These are phyloP conservation scores for Byasa hedistus DNA, from an alignment of 2,888 invertebrate genomes.

Conservation along the genomic window DNA sequence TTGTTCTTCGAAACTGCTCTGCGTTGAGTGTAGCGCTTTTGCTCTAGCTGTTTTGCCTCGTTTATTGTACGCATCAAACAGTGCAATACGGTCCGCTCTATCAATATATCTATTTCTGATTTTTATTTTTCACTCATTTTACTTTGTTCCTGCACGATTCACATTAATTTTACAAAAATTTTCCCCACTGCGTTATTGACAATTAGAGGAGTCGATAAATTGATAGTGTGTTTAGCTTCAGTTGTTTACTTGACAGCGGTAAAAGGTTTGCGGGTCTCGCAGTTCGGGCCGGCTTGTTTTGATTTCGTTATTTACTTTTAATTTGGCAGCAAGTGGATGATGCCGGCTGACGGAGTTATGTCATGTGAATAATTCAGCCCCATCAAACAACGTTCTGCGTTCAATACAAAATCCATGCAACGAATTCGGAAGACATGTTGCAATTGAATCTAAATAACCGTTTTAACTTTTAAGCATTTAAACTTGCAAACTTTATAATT, in stretches of 20 bases:
- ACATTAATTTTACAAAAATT: slow-evolving; percentile 29
- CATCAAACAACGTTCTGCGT: slow-evolving; percentile 52
- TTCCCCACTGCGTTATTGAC: slow-evolving; percentile 58
- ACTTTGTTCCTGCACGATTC: not conserved
- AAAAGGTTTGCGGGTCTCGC: slow-evolving; percentile 78
- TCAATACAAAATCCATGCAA: slow-evolving; percentile 38
- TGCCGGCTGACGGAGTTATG: slow-evolving; percentile 62
- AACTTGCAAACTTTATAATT: too few relatives aligned
- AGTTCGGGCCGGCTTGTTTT: slow-evolving; percentile 72
- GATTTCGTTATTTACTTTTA: slow-evolving; percentile 81
- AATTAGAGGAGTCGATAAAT: slow-evolving; percentile 73
- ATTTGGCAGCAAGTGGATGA: slow-evolving; percentile 79
- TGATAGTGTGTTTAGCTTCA: slow-evolving; percentile 75
- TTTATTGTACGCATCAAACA: slow-evolving; percentile 52
- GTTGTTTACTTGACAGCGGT: slow-evolving; percentile 75
- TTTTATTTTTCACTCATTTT: slow-evolving; percentile 10
- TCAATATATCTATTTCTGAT: slow-evolving; percentile 35
- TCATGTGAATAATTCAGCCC: slow-evolving; percentile 76
- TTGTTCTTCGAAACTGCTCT: slow-evolving; percentile 77
- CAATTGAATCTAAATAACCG: too few relatives aligned
- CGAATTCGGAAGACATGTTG: not conserved
- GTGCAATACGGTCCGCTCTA: slow-evolving; percentile 37
- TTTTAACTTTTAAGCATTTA: too few relatives aligned
- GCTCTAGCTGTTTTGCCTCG: slow-evolving; percentile 55
- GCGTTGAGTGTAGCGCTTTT: slow-evolving; percentile 66